Base-by-base conservation (phyloP, 2,797 vertebrate species). In the Anisognathus igniventris region DNA sequence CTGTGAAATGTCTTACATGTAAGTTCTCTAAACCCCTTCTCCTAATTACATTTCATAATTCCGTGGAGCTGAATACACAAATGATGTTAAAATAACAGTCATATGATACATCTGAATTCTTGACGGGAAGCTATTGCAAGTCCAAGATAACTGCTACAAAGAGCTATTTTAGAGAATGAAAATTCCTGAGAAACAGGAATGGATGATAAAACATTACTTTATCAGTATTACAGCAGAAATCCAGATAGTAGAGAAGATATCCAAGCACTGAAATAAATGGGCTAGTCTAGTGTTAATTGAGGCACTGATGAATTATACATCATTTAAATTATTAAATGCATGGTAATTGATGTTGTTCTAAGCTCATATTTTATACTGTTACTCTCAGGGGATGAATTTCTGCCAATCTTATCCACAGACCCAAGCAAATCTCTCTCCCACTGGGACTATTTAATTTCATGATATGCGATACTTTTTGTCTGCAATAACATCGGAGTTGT, bases 51-150 rank as follows among this genome's bases (percentile, higher is more conserved):
- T 92, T 88, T 92, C 60, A 27, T 73, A 88, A 88, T 76, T 84
- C 73, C 64, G 33, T 88, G 77, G 71, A 94, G 86, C 67, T 71
- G 56, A 92, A 87, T 92, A 93, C 80, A 87, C 83, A 90, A 88
- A 76, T 64, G 64, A 60, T 21, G 6, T 93, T 95, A 76, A 88
- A 94, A 85, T 89, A 96, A 85, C 88, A 94, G 80, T 92, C 80
- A 93, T 54, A 7, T 71, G 77, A 93, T 79, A 92, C 40, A 57
- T 51, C 77, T 73, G 76, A 94, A 86, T 90, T 93, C 90, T 88
- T 42, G 3, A 31, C 72, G 42, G 51, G 78, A 80, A 84, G 64
- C 57, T 70, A 12, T 86, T 70, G 3, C 39, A 39, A 95, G 37
- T 73, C 90, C 66, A 92, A 79, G 51, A 64, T 48, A 76, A 79